Conservation (phyloP, 2,888 invertebrate species). For the Nymphalis c-album region DNA sequence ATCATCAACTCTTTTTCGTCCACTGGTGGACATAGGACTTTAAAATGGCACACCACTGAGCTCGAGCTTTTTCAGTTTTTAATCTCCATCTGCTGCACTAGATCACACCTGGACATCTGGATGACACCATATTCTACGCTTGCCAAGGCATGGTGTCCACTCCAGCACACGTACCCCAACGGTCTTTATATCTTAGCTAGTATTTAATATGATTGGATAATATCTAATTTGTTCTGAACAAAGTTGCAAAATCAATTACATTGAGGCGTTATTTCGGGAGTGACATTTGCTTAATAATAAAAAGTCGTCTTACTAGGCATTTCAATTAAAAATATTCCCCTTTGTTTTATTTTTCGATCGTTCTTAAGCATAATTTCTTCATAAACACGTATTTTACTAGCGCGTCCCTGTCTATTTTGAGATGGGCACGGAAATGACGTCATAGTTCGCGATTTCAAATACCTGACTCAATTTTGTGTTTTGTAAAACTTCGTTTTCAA, state of each 20-base stretch:
- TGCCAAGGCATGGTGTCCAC: no score
- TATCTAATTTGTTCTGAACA: neutral
- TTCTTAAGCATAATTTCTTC: neutral
- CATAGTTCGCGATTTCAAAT: neutral
- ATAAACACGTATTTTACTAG: neutral
- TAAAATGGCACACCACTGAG: no score
- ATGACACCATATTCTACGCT: no score
- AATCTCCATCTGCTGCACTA: no score
- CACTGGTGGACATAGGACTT: no score
- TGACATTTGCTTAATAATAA: neutral
- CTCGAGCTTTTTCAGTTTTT: no score
- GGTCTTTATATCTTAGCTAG: no score
- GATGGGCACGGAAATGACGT: neutral
- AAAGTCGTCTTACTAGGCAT: neutral
- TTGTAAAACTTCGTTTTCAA: no score
- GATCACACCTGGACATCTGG: no score
- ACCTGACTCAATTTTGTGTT: neutral
- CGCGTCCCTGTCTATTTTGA: neutral
- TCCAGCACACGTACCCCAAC: no score
- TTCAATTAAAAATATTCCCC: constrained; percentile 3
- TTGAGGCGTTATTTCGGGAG: constrained; percentile 4
- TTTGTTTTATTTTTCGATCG: neutral
- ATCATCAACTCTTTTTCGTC: no score
- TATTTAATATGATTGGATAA: no score
- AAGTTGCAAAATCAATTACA: neutral